Evolutionary conservation across 2,888 invertebrate species (phyloP), one percentile per base, ranked within the genome.

Genomic region (Marronus borbonicus): DNA sequence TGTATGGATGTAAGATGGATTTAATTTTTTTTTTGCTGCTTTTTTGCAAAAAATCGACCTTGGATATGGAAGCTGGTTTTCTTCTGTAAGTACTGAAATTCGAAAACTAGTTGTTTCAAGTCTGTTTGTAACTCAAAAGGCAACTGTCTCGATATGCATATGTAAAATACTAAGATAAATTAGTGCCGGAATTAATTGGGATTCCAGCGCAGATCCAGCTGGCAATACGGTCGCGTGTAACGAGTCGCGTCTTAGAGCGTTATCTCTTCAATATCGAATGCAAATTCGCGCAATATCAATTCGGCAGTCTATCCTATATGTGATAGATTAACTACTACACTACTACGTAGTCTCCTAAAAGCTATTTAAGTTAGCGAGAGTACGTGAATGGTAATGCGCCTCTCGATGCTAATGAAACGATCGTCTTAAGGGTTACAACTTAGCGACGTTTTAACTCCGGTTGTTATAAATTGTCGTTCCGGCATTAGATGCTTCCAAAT

Each of bases 211-310:
- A 76, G 44, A 55, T 76, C 58, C 76, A 76, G 55, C 55, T 31
- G 64, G 55, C 39, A 60, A 58, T 39, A 58, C 72, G 14, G 44
- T 55, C 65, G 65, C 65, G 39, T 50, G 36, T 44, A 44, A 52
- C 39, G 39, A 39, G 52, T 31, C 50, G 14, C 49, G n/a, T 20
- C 62, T 55, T 20, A n/a, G 20, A 62, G 31, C 69, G 50, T 17
- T 36, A n/a, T 10, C 28, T 36, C 77, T 65, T 72, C 17, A 65
- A 77, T 77, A 77, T 72, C 72, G 64, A 55, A 77, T 77, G 77
- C 77, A 77, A 77, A 77, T 77, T 60, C 62, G 65, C 1, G 64
- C 50, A 77, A 77, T 72, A 70, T 77, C 77, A 77, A 77, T 77
- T 72, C 77, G 62, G 65, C 72, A 77, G 70, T 77, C 70, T 70